A percentile compares a stretch with the other conserved stretches of the same genome.
These are phyloP conservation scores for Diachrysia chrysitis DNA, from an alignment of 2,888 invertebrate genomes.

Conservation along the genomic window DNA sequence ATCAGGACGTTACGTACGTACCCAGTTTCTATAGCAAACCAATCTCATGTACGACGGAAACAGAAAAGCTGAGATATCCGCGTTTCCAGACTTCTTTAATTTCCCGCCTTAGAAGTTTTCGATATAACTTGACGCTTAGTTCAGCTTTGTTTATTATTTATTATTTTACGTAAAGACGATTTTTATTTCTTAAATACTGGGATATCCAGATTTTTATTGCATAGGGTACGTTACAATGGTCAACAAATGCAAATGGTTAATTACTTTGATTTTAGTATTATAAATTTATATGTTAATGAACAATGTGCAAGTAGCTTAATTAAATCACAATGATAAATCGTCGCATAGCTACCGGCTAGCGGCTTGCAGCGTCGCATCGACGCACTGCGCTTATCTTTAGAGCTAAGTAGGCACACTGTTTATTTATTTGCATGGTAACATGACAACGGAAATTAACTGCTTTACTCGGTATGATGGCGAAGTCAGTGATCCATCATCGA, in stretches of 20 bases:
- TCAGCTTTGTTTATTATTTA: neutral
- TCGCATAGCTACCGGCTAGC: conserved; percentile 27
- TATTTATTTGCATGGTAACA: conserved; percentile 59
- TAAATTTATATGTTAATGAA: conserved; percentile 17
- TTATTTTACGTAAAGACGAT: neutral
- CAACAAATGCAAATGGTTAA: neutral
- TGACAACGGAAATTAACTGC: conserved; percentile 65
- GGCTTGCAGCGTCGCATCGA: conserved; percentile 13
- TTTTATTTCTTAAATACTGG: neutral
- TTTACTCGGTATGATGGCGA: conserved; percentile 57
- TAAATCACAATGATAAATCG: conserved; percentile 48
- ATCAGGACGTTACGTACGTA: neutral
- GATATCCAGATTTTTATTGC: too few species aligned
- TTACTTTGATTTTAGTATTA: neutral
- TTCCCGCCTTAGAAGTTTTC: conserved; percentile 17
- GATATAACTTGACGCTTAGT: conserved; percentile 5
- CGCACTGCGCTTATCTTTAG: conserved; percentile 33
- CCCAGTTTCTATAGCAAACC: neutral
- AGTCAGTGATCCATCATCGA: conserved; percentile 69
- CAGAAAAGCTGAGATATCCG: conserved; percentile 18
- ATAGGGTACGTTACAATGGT: neutral
- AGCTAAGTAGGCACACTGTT: conserved; percentile 29
- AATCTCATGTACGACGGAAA: conserved; percentile 21
- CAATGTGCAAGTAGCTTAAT: conserved; percentile 25
- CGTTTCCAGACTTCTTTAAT: conserved; percentile 17